Base-by-base conservation (phyloP, 2,113 vertebrate genomes). In the Orcinus orca region DNA sequence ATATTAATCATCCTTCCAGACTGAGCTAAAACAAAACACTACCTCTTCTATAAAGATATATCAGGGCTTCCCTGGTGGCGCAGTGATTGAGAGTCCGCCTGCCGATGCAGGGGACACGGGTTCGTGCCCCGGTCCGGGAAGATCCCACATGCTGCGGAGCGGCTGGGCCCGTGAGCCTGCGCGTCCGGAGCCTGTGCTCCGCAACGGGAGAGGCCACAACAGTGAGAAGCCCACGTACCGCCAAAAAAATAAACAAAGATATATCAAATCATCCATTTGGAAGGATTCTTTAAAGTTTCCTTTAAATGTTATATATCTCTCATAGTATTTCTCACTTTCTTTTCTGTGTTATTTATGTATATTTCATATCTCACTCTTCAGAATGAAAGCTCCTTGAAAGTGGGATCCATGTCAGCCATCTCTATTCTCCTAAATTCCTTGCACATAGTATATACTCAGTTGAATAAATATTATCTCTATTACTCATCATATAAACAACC, bases 21-120 rank as follows among this genome's bases (percentile, higher is more conserved):
- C 21, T 84, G 18, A 83, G 74, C 14, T 90, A 86, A 97, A 95
- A 96, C 73, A 79, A 55, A 79, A 79, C 13, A 79, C 50, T 33
- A 79, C 33, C 8, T 82, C 36, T 83, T 92, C 74, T 77, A 65
- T 67, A 90, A 96, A 96, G 53, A 92, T 55, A 8, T 60, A 96
- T 58, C 33, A 83, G 44, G 44, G 44, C 44, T 47, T 47, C 44
- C 44, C 9, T 47, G 44, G 44, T 47, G 44, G 10, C 10, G 9
- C 44, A 47, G 10, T 47, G 44, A 10, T 47, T 47, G 44, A 47
- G 44, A 44, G 44, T 44, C 44, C 44, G 44, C 44, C 44, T 44
- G 44, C 44, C 44, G 8, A 44, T 44, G 44, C 44, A 44, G 44
- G 8, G 9, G 44, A 44, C 44, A 10, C 44, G 44, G 44, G 44